Percentiles rank a stretch among this genome's conserved stretches.
Conservation (phyloP, 2,113 vertebrate genomes). For the Piaya cayana region DNA sequence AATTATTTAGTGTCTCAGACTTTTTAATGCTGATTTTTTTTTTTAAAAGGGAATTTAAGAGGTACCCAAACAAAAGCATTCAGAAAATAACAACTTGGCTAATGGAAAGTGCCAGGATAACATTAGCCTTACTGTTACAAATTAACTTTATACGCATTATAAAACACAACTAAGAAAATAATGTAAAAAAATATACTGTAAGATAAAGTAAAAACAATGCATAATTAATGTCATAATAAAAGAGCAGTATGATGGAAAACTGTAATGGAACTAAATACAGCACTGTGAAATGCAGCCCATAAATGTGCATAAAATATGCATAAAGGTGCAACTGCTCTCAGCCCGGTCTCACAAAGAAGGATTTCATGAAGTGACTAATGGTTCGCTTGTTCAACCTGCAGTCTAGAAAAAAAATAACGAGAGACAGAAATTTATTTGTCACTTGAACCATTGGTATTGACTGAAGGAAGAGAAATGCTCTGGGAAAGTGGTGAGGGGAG, state of each 20-base stretch:
- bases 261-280: constrained; percentile 71
- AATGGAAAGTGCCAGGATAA: constrained; percentile 6
- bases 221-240: constrained; percentile 74
- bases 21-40: constrained; percentile 9
- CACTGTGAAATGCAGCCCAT: constrained; percentile 63
- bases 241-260: constrained; percentile 67
- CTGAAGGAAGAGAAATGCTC: constrained; percentile 39
- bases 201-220: constrained; percentile 67
- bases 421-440: constrained; percentile 66
- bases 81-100: background rate
- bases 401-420: constrained; percentile 48
- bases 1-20: background rate
- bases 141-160: constrained; percentile 57
- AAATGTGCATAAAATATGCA: constrained; percentile 73
- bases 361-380: constrained; percentile 71
- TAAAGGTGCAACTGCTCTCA: constrained; percentile 72
- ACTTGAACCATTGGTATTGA: constrained; percentile 47
- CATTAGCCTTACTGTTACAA: constrained; percentile 38
- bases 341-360: constrained; percentile 61
- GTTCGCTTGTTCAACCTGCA: constrained; percentile 68
- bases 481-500: background rate
- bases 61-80: background rate
- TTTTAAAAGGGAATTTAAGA: constrained; percentile 5
- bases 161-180: constrained; percentile 63
- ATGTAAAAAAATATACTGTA: constrained; percentile 35